These are phyloP conservation scores for Daubentonia madagascariensis DNA, from an alignment of 2,113 vertebrate genomes.

Conservation along the genomic window DNA sequence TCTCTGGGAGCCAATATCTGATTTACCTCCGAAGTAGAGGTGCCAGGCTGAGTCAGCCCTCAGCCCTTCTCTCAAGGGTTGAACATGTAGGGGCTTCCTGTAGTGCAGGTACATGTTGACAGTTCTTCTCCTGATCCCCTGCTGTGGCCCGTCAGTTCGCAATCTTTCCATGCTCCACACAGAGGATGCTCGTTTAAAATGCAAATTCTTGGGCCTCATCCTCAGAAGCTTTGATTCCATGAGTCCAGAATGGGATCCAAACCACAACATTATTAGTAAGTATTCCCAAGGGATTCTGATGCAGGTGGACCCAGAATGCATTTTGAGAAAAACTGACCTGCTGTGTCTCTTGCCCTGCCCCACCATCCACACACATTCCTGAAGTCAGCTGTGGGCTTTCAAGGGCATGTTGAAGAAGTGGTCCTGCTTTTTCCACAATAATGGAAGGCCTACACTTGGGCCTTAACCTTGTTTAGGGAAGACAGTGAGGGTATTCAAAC, in stretches of 20 bases:
- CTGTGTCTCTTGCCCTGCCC: background rate
- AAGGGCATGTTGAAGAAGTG: background rate
- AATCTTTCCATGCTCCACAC: background rate
- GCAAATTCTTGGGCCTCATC: background rate
- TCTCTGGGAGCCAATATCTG: background rate
- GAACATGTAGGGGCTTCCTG: background rate
- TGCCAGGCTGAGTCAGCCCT: background rate
- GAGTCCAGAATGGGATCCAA: background rate
- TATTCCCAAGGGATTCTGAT: background rate
- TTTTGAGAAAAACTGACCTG: background rate
- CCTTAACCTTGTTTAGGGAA: background rate
- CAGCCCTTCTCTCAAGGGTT: background rate
- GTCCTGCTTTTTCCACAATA: background rate
- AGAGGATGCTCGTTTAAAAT: background rate
- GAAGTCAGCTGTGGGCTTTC: background rate
- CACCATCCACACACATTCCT: accelerated
- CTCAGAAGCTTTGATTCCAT: background rate
- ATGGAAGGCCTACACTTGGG: background rate
- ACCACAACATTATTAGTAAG: background rate
- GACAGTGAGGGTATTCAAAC: background rate
- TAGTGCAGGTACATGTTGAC: background rate
- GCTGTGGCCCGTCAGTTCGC: background rate
- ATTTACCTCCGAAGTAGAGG: background rate
- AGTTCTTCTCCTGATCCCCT: background rate
- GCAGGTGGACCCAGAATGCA: too few species aligned